Evolutionary conservation across 2,888 invertebrate species (phyloP).

Genomic region (Caenorhabditis imperialis): DNA sequence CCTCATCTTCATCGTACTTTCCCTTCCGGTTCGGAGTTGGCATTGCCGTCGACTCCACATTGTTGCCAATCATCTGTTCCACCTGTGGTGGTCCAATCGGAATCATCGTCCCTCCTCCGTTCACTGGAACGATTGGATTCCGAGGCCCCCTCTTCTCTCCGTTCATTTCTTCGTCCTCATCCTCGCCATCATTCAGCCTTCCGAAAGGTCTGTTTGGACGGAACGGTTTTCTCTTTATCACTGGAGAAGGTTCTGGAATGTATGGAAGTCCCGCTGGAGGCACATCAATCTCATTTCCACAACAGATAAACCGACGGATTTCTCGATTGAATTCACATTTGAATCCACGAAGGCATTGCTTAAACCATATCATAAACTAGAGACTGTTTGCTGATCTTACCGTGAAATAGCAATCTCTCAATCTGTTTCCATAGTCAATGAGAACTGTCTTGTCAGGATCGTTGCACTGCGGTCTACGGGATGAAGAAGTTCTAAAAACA

Average conservation of each 20-base stretch:
- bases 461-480: conserved; percentile 64
- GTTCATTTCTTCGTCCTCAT: conserved; percentile 26
- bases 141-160: conserved; percentile 19
- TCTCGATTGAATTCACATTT: conserved; percentile 69
- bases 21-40: conserved; percentile 26
- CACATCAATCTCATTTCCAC: conserved; percentile 62
- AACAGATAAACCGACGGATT: conserved; percentile 67
- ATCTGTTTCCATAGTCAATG: conserved; percentile 68
- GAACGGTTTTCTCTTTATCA: conserved; percentile 60
- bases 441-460: conserved; percentile 64
- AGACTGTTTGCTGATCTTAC: conserved; percentile 16
- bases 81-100: conserved; percentile 29
- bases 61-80: conserved; percentile 28
- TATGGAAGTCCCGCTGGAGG: conserved; percentile 64
- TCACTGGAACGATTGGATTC: conserved; percentile 35
- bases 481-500: conserved; percentile 55
- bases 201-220: conserved; percentile 56
- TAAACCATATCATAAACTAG: conserved; percentile 13
- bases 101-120: conserved; percentile 8
- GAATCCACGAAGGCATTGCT: conserved; percentile 66
- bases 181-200: conserved; percentile 59
- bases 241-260: conserved; percentile 64
- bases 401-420: conserved; percentile 68
- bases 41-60: conserved; percentile 26
- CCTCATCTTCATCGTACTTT: conserved; percentile 46